Evolutionary conservation across 92 coral and sea anemone species (phyloP), one percentile per base, ranked within the genome.

Genomic region (Epizoanthus rinbou): DNA sequence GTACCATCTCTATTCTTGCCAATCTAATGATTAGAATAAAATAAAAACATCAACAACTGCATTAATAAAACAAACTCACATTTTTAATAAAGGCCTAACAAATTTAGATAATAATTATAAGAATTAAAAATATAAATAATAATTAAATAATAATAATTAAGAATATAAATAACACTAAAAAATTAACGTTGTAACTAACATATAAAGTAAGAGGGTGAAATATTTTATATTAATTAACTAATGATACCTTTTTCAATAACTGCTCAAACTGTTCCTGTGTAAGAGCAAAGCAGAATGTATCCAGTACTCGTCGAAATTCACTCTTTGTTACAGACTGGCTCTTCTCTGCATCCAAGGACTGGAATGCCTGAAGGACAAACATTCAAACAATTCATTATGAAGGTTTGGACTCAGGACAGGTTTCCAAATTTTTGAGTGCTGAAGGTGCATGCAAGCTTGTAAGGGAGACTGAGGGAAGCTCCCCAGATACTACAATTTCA

Each of bases 1-100:
- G 95, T 90, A 41, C 97, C 97, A 93, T 95, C 97, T 80, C 91
- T 89, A 56, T 95, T 95, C 64, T 88, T 83, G 14, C 88, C 89
- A 87, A 87, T 91, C 97, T 93, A 58, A 15, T 23, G 0, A 23
- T 24, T 45, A 35, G 50, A 41, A 28, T 53, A 1, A 53, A 50
- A 75, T 16, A 59, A 18, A 41, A 9, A 71, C 52, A 71, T 71
- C 8, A 9, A 24, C 24, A 25, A n/a, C 24, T 9, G n/a, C 11
- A 73, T 6, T 4, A 57, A 39, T 33, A 35, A 69, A 7, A 72
- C 31, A 28, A 28, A 28, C 31, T 28, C 31, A 28, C 31, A 28
- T 28, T 28, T 28, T 28, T 28, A 28, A 28, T 28, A 28, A 28
- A 28, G 31, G 2, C 31, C 31, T 28, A 28, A 28, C 31, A 28